Conservation (phyloP, 2,888 invertebrate species). For the Xanthia icteritia region DNA sequence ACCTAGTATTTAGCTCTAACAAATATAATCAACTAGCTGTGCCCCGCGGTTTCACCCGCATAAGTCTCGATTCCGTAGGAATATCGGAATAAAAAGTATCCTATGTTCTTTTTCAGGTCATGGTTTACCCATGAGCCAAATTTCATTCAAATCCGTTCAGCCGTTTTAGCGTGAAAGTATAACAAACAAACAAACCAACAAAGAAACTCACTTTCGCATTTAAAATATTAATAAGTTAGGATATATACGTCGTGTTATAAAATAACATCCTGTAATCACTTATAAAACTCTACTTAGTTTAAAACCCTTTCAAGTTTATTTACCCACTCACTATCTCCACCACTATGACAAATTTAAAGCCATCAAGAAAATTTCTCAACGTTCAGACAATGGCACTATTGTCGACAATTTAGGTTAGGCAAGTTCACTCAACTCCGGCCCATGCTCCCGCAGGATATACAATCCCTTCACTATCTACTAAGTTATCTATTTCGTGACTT, state of each 20-base stretch:
- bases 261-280: constrained; percentile 32
- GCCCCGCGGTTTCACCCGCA: too few species aligned
- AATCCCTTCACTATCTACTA: constrained; percentile 76
- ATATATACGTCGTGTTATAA: neutral
- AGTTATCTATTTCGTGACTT: constrained; percentile 49
- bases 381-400: constrained; percentile 84
- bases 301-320: constrained; percentile 61
- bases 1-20: neutral
- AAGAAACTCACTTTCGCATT: too few species aligned
- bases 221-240: too few species aligned
- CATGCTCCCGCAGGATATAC: constrained; percentile 85
- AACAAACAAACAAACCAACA: too few species aligned
- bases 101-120: too few species aligned
- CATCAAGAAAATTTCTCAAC: constrained; percentile 80
- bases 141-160: too few species aligned
- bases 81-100: too few species aligned
- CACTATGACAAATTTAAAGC: constrained; percentile 73
- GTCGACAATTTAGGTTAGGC: constrained; percentile 86
- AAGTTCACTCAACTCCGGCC: constrained; percentile 87
- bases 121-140: too few species aligned
- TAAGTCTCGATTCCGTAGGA: too few species aligned
- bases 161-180: too few species aligned
- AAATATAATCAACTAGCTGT: too few species aligned
- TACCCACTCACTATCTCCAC: constrained; percentile 73
- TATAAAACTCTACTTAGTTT: constrained; percentile 36